A percentile compares a stretch with the other conserved stretches of the same genome.
These are phyloP conservation scores for Perdita meconis DNA, from an alignment of 2,888 invertebrate species.

Conservation along the genomic window DNA sequence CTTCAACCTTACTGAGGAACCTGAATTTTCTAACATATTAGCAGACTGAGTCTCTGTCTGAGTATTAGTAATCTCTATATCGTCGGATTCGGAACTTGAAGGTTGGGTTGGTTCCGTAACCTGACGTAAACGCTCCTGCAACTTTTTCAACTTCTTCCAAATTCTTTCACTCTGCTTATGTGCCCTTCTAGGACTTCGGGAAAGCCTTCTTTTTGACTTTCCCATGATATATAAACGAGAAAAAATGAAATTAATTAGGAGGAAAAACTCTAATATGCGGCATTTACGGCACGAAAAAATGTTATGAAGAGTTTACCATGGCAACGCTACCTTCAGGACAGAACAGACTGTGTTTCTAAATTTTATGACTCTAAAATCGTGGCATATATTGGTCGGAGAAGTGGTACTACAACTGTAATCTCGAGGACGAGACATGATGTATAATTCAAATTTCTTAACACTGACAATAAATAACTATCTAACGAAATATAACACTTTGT, in stretches of 20 bases:
- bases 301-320: constrained; percentile 2
- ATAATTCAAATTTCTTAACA: too few relatives aligned
- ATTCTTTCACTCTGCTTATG: not conserved
- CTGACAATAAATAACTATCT: too few relatives aligned
- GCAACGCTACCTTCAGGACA: too few relatives aligned
- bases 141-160: not conserved
- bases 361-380: too few relatives aligned
- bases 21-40: not conserved
- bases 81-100: not conserved
- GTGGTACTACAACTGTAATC: too few relatives aligned
- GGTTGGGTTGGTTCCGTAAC: not conserved
- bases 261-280: not conserved
- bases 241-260: not conserved
- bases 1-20: not conserved
- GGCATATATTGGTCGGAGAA: too few relatives aligned
- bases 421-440: not conserved
- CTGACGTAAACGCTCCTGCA: not conserved
- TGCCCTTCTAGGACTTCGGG: not conserved
- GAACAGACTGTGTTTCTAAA: not conserved
- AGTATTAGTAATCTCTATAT: not conserved
- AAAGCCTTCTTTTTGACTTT: not conserved
- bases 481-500: too few relatives aligned
- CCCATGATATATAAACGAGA: not conserved
- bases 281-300: not conserved
- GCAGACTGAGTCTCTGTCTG: not conserved